These are phyloP conservation scores for Scyliorhinus canicula DNA, from an alignment of 2,797 vertebrate genomes.

Conservation along the genomic window DNA sequence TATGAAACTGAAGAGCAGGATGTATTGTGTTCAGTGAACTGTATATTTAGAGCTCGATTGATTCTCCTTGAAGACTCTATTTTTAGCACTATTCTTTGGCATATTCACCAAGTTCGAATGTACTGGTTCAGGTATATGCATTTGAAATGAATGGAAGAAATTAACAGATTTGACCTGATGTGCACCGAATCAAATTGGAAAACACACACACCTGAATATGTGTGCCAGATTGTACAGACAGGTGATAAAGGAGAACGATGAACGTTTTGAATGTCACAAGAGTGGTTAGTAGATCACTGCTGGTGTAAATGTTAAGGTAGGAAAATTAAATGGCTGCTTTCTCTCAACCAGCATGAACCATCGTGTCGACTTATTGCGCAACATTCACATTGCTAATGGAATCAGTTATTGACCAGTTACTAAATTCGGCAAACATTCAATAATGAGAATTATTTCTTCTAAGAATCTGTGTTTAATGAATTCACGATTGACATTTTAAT, in stretches of 20 bases:
- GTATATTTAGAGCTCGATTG: background rate
- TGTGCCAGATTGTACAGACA: background rate
- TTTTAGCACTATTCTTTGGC: background rate
- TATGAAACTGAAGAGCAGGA: background rate
- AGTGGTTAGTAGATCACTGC: background rate
- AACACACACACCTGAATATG: background rate
- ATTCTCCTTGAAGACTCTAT: slow-evolving; percentile 6
- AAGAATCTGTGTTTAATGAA: background rate
- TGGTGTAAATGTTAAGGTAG: background rate
- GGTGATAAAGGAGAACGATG: background rate
- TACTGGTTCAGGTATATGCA: background rate
- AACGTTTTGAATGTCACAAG: background rate
- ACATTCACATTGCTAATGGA: background rate
- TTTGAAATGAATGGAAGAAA: background rate
- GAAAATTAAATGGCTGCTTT: background rate
- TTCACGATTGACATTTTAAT: background rate
- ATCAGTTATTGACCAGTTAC: background rate
- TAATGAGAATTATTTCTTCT: background rate
- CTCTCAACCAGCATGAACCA: background rate
- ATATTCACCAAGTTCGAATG: background rate
- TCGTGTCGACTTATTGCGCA: background rate
- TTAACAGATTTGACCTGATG: background rate
- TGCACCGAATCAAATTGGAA: background rate
- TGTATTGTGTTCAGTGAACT: background rate
- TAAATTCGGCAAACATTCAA: background rate